Evolutionary conservation across 2,113 vertebrate species (phyloP), one percentile per base, ranked within the genome.

Genomic region (Merops nubicus): DNA sequence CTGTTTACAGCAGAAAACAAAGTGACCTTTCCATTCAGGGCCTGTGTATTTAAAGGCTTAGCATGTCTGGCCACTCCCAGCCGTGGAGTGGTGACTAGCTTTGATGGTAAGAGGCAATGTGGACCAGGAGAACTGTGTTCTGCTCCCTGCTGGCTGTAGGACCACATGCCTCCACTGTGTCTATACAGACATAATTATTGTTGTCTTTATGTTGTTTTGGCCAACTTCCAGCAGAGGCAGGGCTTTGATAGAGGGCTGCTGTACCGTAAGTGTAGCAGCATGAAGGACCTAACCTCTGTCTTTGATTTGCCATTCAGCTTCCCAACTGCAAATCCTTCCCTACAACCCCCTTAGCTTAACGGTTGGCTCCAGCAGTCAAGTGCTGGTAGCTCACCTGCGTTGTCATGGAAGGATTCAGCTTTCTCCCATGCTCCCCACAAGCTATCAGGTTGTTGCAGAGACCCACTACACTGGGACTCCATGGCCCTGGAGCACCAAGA

Each of bases 221-320:
- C 36, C 4, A 6, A 2, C 45, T 54, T 40, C 7, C 16, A 57
- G 42, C 22, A 50, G 15, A 21, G 17, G 10, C 54, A 33, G 34
- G 80, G 14, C 29, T 19, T 76, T 4, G 1, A 16, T 53, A 42
- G 31, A 65, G 34, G 91, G 34, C 74, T 93, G 34, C 51, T 85
- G 25, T 48, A 45, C n/a, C 6, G 0, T 47, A 34, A 42, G 20
- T 14, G 31, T 54, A 54, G 42, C 20, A 33, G 15, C 72, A 62
- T 1, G 0, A 73, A n/a, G 5, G 8, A 73, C 25, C 40, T 28
- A 62, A 50, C 10, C 15, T 9, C 1, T 12, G 5, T 62, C 22
- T 81, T 74, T 2, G 4, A 54, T 22, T 53, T 9, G 3, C 14
- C 1, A 1, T 25, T 50, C 79, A 5, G 34, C 51, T 70, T 77